Base-by-base conservation (phyloP, 2,113 vertebrate genomes). In the Strigops habroptila region DNA sequence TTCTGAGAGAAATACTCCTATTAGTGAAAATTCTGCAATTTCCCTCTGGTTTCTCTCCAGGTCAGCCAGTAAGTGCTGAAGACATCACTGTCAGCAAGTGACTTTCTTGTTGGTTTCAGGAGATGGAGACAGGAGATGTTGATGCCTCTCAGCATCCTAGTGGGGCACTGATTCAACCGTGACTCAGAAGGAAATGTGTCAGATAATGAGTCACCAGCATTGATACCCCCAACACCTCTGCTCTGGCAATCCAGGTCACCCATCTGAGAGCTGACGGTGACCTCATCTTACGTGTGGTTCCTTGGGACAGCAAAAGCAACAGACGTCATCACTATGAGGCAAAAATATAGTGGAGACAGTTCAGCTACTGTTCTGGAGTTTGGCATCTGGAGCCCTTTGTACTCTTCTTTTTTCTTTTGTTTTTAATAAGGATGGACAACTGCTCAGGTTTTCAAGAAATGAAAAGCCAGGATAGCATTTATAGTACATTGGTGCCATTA, bases 121-220 rank as follows among this genome's bases (percentile, higher is more conserved):
- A 91, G 59, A 53, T 0, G 1, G 48, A 90, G 9, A 57, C 75
- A 82, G 41, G 7, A 25, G 33, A 31, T 63, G 33, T 11, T 1
- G 7, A 73, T 76, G 49, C 25, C 48, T 75, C 44, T 77, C 25
- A 5, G 71, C 39, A 41, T 86, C 76, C 53, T 63, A 73, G 67
- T 3, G 4, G 71, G 46, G 18, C 75, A 73, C 24, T 55, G 90
- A 91, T 88, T 91, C 53, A 77, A 6, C 41, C 1, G 0, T 82
- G 87, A 86, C 88, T 95, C 91, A 95, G 53, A 91, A 94, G 79
- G 71, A 93, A 93, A 94, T 74, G 79, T 96, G 85, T 94, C 94
- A 83, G 25, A 1, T 27, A 52, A 43, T 88, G 85, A 97, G 55
- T 95, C 96, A 96, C 51, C 90, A 35, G 64, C 41, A 71, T 22